These are phyloP conservation scores for Rhynchotus rufescens DNA, from an alignment of 2,797 vertebrate genomes.

Conservation along the genomic window DNA sequence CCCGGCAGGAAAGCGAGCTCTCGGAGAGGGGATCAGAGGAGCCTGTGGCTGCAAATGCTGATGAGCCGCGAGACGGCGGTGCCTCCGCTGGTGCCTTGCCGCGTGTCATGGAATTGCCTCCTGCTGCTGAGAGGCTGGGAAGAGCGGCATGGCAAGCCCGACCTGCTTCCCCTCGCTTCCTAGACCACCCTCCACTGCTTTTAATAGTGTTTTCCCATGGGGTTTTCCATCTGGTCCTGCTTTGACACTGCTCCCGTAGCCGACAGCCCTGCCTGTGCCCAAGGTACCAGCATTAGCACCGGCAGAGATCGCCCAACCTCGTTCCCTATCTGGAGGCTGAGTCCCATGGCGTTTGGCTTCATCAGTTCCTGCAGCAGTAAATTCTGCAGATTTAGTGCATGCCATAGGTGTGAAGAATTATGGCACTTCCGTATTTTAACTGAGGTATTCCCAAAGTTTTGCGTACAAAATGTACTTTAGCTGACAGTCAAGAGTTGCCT, in stretches of 20 bases:
- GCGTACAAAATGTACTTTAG: accelerated
- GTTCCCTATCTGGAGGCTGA: not conserved
- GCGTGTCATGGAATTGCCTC: not conserved
- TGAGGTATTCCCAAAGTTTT: not conserved
- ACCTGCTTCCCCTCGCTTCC: not conserved
- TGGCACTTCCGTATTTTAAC: accelerated
- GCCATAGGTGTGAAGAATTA: not conserved
- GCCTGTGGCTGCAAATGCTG: constrained; percentile 7
- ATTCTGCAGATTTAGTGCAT: not conserved
- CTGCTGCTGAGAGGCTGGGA: not conserved
- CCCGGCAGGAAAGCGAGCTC: constrained; percentile 26
- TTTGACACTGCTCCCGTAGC: not conserved
- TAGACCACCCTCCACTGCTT: not conserved
- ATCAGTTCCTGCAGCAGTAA: not conserved
- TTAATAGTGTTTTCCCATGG: not conserved
- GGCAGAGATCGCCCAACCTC: not conserved
- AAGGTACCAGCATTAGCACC: not conserved
- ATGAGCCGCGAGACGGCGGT: not conserved
- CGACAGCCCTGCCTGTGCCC: not conserved
- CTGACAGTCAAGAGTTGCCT: not conserved
- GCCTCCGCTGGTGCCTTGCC: not conserved
- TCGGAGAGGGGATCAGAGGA: not conserved
- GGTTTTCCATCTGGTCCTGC: not conserved
- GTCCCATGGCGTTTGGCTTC: accelerated
- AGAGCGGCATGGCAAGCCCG: not conserved